A percentile compares a stretch with the other conserved stretches of the same genome.
Conservation (phyloP, 2,888 invertebrate genomes). For the Melinaea menophilus region DNA sequence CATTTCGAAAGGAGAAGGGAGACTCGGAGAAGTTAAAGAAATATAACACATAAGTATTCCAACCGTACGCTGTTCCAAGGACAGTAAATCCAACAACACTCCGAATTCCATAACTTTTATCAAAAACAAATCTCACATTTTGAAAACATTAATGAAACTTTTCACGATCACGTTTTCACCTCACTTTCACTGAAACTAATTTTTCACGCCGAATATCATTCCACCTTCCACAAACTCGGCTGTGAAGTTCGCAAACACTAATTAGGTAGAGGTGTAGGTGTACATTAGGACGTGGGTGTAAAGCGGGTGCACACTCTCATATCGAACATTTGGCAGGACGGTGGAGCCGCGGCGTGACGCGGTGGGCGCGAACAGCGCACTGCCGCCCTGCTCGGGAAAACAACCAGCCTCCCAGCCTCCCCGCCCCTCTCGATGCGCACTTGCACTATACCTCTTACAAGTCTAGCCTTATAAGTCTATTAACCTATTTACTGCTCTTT, state of each 20-base stretch:
- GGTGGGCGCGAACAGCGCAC: slow-evolving; percentile 58
- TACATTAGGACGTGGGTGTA: slow-evolving; percentile 27
- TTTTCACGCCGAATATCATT: slow-evolving; percentile 2
- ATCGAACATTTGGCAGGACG: slow-evolving; percentile 15
- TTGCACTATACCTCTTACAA: slow-evolving; percentile 56
- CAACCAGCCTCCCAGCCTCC: slow-evolving; percentile 61
- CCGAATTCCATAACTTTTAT: slow-evolving; percentile 47
- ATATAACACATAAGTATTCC: slow-evolving; percentile 65
- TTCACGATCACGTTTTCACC: slow-evolving; percentile 2
- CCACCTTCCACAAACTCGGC: background rate
- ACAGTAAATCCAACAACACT: background rate
- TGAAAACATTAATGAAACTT: background rate
- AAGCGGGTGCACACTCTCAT: slow-evolving; percentile 30
- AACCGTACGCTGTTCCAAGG: slow-evolving; percentile 59
- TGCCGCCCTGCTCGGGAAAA: slow-evolving; percentile 61
- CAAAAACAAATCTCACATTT: slow-evolving; percentile 15
- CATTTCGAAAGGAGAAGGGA: slow-evolving; percentile 57
- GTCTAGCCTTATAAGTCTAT: slow-evolving; percentile 37
- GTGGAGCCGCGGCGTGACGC: slow-evolving; percentile 30
- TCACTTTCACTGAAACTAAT: slow-evolving; percentile 3
- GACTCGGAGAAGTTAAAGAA: slow-evolving; percentile 56
- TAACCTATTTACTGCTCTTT: slow-evolving; percentile 34
- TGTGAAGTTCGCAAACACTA: slow-evolving; percentile 22
- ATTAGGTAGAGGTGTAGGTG: slow-evolving; percentile 12
- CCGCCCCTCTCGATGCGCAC: slow-evolving; percentile 63